Evolutionary conservation across 2,797 vertebrate genomes (phyloP), one percentile per base, ranked within the genome.

Genomic region (Rousettus madagascariensis): DNA sequence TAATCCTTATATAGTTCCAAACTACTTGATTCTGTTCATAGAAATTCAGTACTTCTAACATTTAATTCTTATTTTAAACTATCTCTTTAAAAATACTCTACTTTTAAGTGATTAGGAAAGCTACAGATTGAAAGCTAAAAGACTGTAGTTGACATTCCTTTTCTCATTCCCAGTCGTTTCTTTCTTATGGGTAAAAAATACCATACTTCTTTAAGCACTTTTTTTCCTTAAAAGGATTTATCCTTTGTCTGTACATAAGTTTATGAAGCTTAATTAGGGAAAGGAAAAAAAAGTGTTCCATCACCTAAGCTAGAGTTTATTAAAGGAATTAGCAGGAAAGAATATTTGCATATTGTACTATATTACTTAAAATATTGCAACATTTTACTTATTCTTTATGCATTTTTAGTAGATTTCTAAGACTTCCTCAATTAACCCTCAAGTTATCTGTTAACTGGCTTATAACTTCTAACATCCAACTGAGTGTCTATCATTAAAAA

Each of bases 31-130:
- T 89, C 66, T 92, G 36, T n/a, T 80, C 9, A 61, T 9, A 78
- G 7, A 30, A 91, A 46, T 63, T 53, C 22, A 15, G 57, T 59
- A 84, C 93, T 84, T 91, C 88, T 86, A 33, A 38, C 49, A 96
- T 75, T 74, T 80, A 88, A 83, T 72, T 90, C 36, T 2, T 1
- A 77, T 46, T 36, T 43, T 69, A 86, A 12, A 91, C 30, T 0
- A 59, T 24, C 41, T 89, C 68, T 49, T 43, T 36, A 86, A n/a
- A 43, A 17, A 74, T 51, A 0, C 38, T 90, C 74, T 86, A 78
- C 28, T 12, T 41, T 63, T 22, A 85, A 95, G 75, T 96, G 85
- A 92, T 77, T 89, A 94, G 89, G 85, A 94, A 90, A 80, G 65
- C 66, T 96, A 95, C 46, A 88, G 68, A 77, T 51, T 0, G n/a